Conservation (phyloP, 2,113 vertebrate species). For the Sylvilagus bachmani region DNA sequence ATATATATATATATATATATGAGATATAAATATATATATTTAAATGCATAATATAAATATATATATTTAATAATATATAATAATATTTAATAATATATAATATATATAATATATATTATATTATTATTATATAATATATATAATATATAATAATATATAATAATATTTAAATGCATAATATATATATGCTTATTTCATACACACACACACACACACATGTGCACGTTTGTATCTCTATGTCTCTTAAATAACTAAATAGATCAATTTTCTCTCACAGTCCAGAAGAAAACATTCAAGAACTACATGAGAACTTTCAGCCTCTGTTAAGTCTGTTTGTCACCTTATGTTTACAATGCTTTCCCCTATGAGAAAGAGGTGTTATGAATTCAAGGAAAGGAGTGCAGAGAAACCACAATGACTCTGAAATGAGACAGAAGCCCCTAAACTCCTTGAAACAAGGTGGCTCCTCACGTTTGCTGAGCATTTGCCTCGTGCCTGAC, state of each 20-base stretch:
- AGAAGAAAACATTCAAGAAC: not conserved
- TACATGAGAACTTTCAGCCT: not conserved
- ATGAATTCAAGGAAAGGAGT: not conserved
- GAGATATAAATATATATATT: no score
- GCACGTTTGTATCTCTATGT: no score
- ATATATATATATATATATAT: no score
- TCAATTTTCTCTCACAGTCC: conserved; percentile 21
- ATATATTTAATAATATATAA: no score
- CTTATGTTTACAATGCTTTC: not conserved
- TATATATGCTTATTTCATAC: no score
- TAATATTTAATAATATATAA: no score
- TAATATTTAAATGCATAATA: no score
- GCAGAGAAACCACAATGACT: not conserved
- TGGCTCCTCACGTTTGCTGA: not conserved
- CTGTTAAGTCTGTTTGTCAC: not conserved
- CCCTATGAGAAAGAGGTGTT: not conserved
- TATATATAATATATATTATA: no score
- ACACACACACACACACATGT: no score
- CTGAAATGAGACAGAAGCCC: not conserved
- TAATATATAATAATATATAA: no score
- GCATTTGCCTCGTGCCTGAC: not conserved
- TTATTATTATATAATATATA: no score
- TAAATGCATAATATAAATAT: no score
- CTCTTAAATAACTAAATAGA: not conserved
- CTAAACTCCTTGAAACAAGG: not conserved